Conservation (phyloP, 1,140 invertebrate species). For the Drosophila pachea region DNA sequence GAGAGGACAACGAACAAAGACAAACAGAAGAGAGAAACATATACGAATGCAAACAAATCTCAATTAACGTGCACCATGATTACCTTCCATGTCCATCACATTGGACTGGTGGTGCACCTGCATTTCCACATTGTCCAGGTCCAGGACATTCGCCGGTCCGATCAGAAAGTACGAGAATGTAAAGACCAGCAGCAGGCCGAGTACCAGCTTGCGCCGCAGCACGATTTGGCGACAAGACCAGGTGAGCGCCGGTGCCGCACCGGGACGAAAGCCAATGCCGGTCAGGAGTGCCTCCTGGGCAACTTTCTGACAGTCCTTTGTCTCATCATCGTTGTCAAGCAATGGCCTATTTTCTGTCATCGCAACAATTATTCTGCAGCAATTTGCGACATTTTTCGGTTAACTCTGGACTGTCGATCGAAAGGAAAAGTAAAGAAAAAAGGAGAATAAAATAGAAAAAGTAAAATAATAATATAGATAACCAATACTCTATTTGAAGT, state of each 20-base stretch:
- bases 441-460: not conserved
- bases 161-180: conserved; percentile 58
- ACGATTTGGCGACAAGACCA: conserved; percentile 21
- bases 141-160: conserved; percentile 50
- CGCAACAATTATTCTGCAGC: not conserved
- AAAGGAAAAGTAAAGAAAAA: not conserved
- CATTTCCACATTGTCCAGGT: conserved; percentile 40
- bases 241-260: conserved; percentile 11
- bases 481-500: no score
- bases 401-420: not conserved
- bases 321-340: conserved; percentile 24
- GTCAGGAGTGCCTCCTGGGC: conserved; percentile 7
- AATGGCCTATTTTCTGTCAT: conserved; percentile 54
- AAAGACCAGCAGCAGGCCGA: conserved; percentile 42
- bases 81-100: conserved; percentile 71
- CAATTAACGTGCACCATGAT: conserved; percentile 3
- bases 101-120: conserved; percentile 64
- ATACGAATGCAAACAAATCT: not conserved
- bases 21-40: not conserved
- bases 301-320: conserved; percentile 3
- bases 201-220: conserved; percentile 44
- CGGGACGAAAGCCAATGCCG: conserved; percentile 3
- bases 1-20: not conserved
- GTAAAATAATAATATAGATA: no score
- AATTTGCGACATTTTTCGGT: not conserved